Conservation (phyloP, 2,113 vertebrate genomes). For the Varanus salvator region DNA sequence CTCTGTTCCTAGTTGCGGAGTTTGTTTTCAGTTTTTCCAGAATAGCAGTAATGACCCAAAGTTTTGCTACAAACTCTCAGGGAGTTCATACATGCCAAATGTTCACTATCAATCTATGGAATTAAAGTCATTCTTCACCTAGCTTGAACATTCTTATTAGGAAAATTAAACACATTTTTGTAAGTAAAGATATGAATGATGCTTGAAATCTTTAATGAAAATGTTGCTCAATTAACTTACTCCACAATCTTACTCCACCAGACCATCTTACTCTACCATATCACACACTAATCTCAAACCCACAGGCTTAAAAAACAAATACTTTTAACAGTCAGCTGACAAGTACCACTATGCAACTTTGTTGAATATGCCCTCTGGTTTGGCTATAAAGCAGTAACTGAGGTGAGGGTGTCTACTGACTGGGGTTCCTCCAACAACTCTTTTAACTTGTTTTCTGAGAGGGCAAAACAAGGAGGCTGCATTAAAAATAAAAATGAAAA, state of each 20-base stretch:
- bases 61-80: background rate
- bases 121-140: background rate
- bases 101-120: background rate
- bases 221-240: background rate
- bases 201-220: background rate
- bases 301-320: background rate
- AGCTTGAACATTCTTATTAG: background rate
- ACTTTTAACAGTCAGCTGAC: background rate
- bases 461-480: background rate
- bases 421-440: too few species aligned
- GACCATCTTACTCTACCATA: background rate
- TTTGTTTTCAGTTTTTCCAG: background rate
- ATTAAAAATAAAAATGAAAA: background rate
- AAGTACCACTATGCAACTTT: background rate
- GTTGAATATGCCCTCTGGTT: background rate
- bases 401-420: background rate
- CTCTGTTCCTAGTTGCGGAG: background rate
- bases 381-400: background rate
- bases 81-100: background rate
- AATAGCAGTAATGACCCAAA: background rate
- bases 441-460: too few species aligned
- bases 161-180: background rate
- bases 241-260: background rate
- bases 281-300: background rate
- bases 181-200: background rate